Percentiles rank a stretch among this genome's conserved stretches.
Evolutionary conservation across 2,113 vertebrate species (phyloP).

Genomic region (Acanthisitta chloris): DNA sequence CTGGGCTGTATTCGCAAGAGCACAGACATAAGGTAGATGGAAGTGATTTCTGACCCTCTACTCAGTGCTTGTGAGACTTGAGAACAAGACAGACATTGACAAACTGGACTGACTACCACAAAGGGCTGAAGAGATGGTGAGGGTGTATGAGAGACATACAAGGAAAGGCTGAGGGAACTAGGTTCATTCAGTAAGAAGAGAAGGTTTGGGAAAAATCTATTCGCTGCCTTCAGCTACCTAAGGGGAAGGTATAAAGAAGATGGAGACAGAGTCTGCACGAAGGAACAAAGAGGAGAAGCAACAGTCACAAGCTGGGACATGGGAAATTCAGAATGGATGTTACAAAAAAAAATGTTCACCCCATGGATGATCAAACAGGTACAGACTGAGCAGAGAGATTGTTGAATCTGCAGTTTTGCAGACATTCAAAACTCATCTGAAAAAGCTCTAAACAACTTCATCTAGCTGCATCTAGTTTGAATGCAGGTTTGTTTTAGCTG

Average conservation of each 20-base stretch:
- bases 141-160: background rate
- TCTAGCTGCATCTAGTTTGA: background rate
- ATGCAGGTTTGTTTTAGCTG: background rate
- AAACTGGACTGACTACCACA: background rate
- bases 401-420: background rate
- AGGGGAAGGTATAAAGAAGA: background rate
- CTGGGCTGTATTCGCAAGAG: background rate
- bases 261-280: background rate
- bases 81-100: background rate
- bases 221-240: background rate
- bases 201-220: background rate
- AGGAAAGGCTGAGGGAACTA: background rate
- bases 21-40: background rate
- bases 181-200: fast-evolving
- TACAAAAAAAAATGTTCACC: background rate
- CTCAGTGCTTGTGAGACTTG: background rate
- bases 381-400: background rate
- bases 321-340: background rate
- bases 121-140: background rate
- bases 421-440: background rate
- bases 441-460: background rate
- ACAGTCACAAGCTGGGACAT: background rate
- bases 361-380: background rate
- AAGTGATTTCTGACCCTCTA: background rate
- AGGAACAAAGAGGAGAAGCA: background rate